Percentiles rank a stretch among this genome's conserved stretches.
These are phyloP conservation scores for Vesta saturnalis DNA, from an alignment of 2,888 invertebrate species.

Conservation along the genomic window DNA sequence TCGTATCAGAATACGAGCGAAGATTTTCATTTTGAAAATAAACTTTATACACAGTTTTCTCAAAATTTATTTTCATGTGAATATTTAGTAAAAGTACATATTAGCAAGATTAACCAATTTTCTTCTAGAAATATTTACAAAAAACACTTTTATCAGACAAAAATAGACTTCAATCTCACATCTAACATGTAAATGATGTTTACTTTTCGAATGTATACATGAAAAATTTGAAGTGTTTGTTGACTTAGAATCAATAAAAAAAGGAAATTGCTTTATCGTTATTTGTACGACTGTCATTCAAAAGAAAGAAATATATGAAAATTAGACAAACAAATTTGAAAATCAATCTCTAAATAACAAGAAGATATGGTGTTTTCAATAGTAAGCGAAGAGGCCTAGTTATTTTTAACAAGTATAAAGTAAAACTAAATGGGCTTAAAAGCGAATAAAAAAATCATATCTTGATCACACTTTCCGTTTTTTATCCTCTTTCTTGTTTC, in stretches of 20 bases:
- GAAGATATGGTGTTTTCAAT: not conserved
- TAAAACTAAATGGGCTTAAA: not conserved
- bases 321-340: not conserved
- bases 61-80: too few relatives aligned
- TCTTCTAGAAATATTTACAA: too few relatives aligned
- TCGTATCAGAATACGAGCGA: too few relatives aligned
- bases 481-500: constrained; percentile 26
- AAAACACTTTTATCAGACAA: too few relatives aligned
- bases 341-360: not conserved
- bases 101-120: too few relatives aligned
- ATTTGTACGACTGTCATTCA: not conserved
- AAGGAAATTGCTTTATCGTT: not conserved
- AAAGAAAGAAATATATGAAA: not conserved
- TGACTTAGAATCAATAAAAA: not conserved
- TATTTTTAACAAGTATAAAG: not conserved
- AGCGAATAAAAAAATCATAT: constrained; percentile 22
- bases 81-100: too few relatives aligned
- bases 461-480: constrained; percentile 23
- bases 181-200: not conserved
- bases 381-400: not conserved
- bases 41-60: too few relatives aligned
- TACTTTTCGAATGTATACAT: not conserved
- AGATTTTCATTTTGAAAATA: too few relatives aligned
- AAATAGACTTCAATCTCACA: too few relatives aligned
- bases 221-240: not conserved